These are phyloP conservation scores for Paedocypris sp. DNA, from an alignment of 2,113 vertebrate genomes.

Conservation along the genomic window DNA sequence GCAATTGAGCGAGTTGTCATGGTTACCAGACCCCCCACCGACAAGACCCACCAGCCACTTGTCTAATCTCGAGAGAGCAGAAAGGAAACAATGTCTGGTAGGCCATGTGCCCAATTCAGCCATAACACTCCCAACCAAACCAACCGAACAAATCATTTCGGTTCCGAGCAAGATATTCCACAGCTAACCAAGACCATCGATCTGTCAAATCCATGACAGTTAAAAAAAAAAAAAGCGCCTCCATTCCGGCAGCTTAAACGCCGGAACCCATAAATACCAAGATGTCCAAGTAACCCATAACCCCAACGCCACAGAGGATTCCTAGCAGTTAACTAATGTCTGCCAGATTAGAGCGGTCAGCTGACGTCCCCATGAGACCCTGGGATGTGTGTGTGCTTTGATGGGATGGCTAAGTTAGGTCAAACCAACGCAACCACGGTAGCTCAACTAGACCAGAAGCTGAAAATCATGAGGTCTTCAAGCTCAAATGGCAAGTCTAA, in stretches of 20 bases:
- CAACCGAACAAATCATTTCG: neutral
- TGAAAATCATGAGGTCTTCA: no score
- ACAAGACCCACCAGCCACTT: neutral
- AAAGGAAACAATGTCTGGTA: neutral
- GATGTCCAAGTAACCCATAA: neutral
- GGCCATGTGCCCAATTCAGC: neutral
- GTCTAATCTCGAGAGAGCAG: neutral
- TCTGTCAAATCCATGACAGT: no score
- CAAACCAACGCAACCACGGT: neutral
- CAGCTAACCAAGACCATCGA: no score
- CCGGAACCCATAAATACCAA: no score
- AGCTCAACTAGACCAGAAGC: slow-evolving; percentile 13
- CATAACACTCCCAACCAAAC: neutral
- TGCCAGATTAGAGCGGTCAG: slow-evolving; percentile 26
- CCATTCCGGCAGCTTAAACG: no score
- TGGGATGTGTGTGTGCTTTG: neutral
- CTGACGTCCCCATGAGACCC: slow-evolving; percentile 8
- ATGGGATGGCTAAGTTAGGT: neutral
- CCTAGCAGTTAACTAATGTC: slow-evolving; percentile 18
- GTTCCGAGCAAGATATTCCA: no score
- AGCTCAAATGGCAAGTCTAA: no score
- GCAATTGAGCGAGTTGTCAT: neutral
- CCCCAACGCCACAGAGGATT: neutral
- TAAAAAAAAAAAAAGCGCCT: no score
- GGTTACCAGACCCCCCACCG: no score